Base-by-base conservation (phyloP, 2,113 vertebrate species). In the Silurus glanis region DNA sequence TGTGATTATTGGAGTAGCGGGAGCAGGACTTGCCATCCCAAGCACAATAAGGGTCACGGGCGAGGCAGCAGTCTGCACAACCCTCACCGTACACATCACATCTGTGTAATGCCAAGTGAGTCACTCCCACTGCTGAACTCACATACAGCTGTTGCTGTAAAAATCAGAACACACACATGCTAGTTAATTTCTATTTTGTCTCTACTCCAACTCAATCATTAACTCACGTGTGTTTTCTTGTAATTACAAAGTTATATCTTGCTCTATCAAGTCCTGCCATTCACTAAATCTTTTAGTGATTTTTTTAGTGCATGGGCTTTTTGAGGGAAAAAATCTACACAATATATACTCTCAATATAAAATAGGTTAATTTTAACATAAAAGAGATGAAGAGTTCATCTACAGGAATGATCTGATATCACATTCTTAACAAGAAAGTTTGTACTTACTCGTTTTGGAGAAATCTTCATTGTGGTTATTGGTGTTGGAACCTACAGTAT, bases 21-120 rank as follows among this genome's bases (percentile, higher is more conserved):
- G 97, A 97, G 92, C 98, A 99, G 91, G 97, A 96, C 64, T 97
- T 99, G 86, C 98, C 98, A 0, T 99, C 98, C 98, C 98, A 99
- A 92, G 98, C 98, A 0, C 98, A 99, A 94, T 99, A 99, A 0
- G 98, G 98, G 83, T 99, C 98, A 67, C 98, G 93, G 61, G 98
- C 98, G 10, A 99, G 95, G 91, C 98, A 99, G 95, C 98, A 99
- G 93, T 99, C 98, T 0, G 98, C 97, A 3, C 98, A 99, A 58
- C 95, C 98, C 23, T 97, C 97, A 6, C 98, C 98, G 0, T 99
- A 99, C 0, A 98, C 96, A 0, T 98, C 96, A 4, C 98, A 99
- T 89, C 98, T 97, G 90, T 99, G 98, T 84, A 99, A 96, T 25
- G 97, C 96, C 92, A 99, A 93, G 90, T 99, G 98, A 6, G 98